Evolutionary conservation across 1,140 invertebrate genomes (phyloP), one percentile per base, ranked within the genome.

Genomic region (Cyclargus thomasi): DNA sequence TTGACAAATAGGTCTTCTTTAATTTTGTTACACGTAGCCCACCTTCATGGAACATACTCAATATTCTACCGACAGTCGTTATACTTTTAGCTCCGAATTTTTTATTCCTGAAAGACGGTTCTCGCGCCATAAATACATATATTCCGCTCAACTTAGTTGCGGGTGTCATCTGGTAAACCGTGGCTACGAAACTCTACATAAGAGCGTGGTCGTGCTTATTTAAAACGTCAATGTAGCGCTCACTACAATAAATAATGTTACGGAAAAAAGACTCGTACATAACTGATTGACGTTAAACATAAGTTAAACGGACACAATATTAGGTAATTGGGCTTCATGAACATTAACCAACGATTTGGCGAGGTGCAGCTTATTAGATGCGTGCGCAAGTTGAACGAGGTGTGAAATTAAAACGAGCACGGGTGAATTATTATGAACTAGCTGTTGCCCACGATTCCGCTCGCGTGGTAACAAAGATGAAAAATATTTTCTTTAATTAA

Each of bases 1-100:
- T 81, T 20, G 91, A 90, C 11, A 97, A 82, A 66, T 88, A 86
- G 8, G 93, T 88, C 93, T 96, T 96, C 77, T 95, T 94, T 67
- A 96, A 92, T 78, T 95, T 94, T 65, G 93, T 93, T 65, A 97
- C 92, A 64, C 93, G 92, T 70, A 97, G 93, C 36, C 95, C 93
- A 78, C 93, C 92, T 57, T 94, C 88, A 76, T 92, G 88, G 20
- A 97, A 92, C 20, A 91, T 80, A 70, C 93, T 93, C 1, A 97
- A 73, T 68, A 97, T 95, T 76, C 94, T 93, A n/a, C 96, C 96
- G 72, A 94, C 92, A 80, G 94, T 93, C 16, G n/a, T n/a, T n/a
- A n/a, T n/a, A n/a, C n/a, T n/a, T n/a, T n/a, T n/a, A n/a, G n/a
- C n/a, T n/a, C n/a, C n/a, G n/a, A n/a, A n/a, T n/a, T n/a, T n/a